These are phyloP conservation scores for Melanchra persicariae DNA, from an alignment of 2,888 invertebrate genomes.

Conservation along the genomic window DNA sequence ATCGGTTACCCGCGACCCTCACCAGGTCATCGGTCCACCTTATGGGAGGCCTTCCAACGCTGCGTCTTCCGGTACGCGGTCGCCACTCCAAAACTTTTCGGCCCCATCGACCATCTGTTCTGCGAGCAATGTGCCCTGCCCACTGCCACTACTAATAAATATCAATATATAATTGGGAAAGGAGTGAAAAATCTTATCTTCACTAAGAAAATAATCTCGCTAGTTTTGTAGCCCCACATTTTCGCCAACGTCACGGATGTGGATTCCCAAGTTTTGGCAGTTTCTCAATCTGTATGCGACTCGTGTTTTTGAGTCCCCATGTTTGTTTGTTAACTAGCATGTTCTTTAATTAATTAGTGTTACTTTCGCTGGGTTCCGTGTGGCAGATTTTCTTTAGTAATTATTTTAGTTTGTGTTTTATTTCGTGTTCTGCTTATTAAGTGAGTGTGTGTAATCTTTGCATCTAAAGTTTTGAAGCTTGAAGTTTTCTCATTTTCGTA, in stretches of 20 bases:
- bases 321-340: constrained; percentile 58
- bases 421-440: constrained; percentile 15
- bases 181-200: too few species aligned
- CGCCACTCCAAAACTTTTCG: too few species aligned
- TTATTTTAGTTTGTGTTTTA: constrained; percentile 22
- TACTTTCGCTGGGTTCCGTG: constrained; percentile 25
- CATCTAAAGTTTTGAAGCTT: not conserved
- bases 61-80: too few species aligned
- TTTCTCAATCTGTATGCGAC: constrained; percentile 63
- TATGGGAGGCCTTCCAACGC: too few species aligned
- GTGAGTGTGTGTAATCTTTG: not conserved
- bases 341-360: constrained; percentile 65
- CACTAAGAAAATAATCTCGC: not conserved
- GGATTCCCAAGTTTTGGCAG: constrained; percentile 37
- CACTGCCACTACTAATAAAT: too few species aligned
- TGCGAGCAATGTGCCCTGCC: too few species aligned
- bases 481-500: not conserved
- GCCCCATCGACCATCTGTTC: too few species aligned
- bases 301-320: constrained; percentile 58
- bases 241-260: constrained; percentile 11
- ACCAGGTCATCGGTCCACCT: too few species aligned
- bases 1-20: too few species aligned
- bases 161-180: too few species aligned
- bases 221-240: not conserved
- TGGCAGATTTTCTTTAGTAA: constrained; percentile 39